A percentile compares a stretch with the other conserved stretches of the same genome.
These are phyloP conservation scores for Pogonomyrmex californicus DNA, from an alignment of 1,140 invertebrate genomes.

Conservation along the genomic window DNA sequence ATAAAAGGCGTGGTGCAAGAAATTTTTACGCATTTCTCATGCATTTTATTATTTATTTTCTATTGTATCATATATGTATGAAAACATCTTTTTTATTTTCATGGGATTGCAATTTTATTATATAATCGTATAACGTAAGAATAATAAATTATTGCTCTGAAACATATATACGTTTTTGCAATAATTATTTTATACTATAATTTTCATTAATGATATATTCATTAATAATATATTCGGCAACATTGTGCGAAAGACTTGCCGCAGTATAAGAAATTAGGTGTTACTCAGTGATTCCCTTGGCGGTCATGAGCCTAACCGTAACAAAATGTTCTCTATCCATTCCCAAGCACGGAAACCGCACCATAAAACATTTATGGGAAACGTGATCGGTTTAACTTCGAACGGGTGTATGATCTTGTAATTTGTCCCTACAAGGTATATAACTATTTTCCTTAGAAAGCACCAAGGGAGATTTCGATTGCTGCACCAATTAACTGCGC, in stretches of 20 bases:
- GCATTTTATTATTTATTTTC: not conserved
- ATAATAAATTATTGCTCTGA: conserved; percentile 9
- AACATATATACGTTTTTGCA: not conserved
- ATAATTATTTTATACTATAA: not conserved
- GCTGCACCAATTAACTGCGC: conserved; percentile 36
- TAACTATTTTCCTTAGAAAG: conserved; percentile 40
- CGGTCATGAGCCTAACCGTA: conserved; percentile 21
- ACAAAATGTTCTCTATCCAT: conserved; percentile 53
- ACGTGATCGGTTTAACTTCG: conserved; percentile 54
- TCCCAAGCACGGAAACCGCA: conserved; percentile 35
- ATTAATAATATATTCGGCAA: conserved; percentile 2
- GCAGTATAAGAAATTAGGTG: conserved; percentile 33
- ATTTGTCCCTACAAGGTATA: conserved; percentile 42
- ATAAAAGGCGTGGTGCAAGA: not conserved
- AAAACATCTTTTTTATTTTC: not conserved
- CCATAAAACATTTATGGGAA: conserved; percentile 58
- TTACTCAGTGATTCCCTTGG: conserved; percentile 38
- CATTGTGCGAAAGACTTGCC: conserved; percentile 26
- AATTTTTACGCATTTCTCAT: not conserved
- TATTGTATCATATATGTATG: not conserved
- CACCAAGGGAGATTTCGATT: conserved; percentile 22
- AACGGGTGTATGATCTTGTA: conserved; percentile 55
- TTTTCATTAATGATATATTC: conserved; percentile 18
- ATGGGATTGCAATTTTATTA: not conserved
- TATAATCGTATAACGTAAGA: not conserved